Conservation (phyloP, 2,888 invertebrate genomes). For the Spodoptera littoralis region DNA sequence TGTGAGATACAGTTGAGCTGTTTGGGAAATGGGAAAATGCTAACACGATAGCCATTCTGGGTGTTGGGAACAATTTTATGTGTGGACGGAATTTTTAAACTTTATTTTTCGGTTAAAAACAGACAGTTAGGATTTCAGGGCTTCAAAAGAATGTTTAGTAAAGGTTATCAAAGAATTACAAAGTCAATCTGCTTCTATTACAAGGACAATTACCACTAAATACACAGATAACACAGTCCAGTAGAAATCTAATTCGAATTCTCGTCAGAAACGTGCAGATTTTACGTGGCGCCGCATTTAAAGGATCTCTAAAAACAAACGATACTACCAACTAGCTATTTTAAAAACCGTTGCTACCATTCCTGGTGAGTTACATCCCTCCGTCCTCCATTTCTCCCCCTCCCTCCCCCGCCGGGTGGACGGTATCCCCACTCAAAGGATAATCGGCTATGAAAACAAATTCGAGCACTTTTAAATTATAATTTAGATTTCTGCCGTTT, state of each 20-base stretch:
- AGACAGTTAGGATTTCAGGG: too few species aligned
- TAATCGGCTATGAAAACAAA: conserved; percentile 60
- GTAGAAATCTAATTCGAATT: conserved; percentile 11
- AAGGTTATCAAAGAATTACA: too few species aligned
- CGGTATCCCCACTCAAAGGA: conserved; percentile 50
- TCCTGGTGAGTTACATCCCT: conserved; percentile 27
- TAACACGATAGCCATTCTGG: too few species aligned
- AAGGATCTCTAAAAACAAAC: conserved; percentile 57
- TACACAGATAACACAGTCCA: too few species aligned
- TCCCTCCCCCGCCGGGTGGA: conserved; percentile 10
- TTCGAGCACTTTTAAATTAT: conserved; percentile 50
- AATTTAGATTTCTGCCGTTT: conserved; percentile 37
- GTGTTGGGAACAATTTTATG: too few species aligned
- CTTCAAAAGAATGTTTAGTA: too few species aligned
- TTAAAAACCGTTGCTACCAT: conserved; percentile 49
- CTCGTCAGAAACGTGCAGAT: conserved; percentile 28
- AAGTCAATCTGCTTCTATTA: background rate
- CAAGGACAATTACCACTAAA: background rate
- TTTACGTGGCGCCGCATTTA: conserved; percentile 33
- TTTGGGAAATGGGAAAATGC: conserved; percentile 1
- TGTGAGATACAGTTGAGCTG: conserved; percentile 15
- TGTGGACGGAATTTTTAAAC: too few species aligned
- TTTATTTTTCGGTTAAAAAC: too few species aligned
- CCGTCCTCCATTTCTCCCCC: background rate
- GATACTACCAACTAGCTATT: conserved; percentile 46